Evolutionary conservation across 2,888 invertebrate species (phyloP).

Genomic region (Esperia sulphurella): DNA sequence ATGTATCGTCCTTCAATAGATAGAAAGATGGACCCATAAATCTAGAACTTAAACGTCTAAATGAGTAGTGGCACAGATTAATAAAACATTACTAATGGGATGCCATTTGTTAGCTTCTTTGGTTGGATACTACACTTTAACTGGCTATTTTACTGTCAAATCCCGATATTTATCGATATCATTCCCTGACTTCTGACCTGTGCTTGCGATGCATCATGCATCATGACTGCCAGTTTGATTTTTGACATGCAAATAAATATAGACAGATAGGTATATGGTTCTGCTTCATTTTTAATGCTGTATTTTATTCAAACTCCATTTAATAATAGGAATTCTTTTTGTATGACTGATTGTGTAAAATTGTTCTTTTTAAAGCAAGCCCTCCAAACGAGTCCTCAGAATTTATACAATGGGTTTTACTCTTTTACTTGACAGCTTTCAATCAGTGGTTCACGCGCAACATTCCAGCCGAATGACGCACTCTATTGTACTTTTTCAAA

Average conservation of each 20-base stretch:
- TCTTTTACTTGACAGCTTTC: conserved; percentile 36
- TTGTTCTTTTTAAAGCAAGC: conserved; percentile 8
- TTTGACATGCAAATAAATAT: not conserved
- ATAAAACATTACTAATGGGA: not conserved
- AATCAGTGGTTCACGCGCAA: conserved; percentile 30
- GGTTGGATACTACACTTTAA: conserved; percentile 19
- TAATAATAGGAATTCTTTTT: not conserved
- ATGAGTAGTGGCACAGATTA: too few species aligned
- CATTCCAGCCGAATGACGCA: conserved; percentile 55
- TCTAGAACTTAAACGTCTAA: too few species aligned
- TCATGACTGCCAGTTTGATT: conserved; percentile 19
- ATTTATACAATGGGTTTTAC: conserved; percentile 32
- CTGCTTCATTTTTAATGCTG: too few species aligned
- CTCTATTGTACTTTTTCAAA: conserved; percentile 41
- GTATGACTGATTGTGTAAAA: conserved; percentile 6
- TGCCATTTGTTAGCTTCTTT: not conserved
- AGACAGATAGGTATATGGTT: not conserved
- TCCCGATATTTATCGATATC: conserved; percentile 58
- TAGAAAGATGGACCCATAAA: too few species aligned
- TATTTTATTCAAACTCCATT: not conserved
- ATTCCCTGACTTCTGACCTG: conserved; percentile 52
- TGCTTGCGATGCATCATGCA: conserved; percentile 43
- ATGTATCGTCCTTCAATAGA: too few species aligned
- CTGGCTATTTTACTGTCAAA: conserved; percentile 69
- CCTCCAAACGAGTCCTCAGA: conserved; percentile 14